Evolutionary conservation across 2,888 invertebrate genomes (phyloP), one percentile per base, ranked within the genome.

Genomic region (Alloplasta piceator): DNA sequence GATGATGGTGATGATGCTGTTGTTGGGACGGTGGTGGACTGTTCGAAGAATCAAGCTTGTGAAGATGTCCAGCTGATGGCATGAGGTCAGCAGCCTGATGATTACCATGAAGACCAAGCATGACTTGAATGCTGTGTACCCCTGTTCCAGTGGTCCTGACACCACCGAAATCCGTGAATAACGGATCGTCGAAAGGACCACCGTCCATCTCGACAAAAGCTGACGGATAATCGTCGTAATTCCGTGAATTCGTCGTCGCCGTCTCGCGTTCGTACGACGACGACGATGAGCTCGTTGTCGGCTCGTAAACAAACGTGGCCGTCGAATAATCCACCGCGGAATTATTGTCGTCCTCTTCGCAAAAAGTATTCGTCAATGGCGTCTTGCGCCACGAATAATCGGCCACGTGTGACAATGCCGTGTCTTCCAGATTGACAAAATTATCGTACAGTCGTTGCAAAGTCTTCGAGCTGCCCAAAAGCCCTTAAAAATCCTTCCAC

Each of bases 121-220:
- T 95, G 82, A 95, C 95, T 91, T 95, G 95, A 84, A 95, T 94
- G 85, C 94, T 94, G 86, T 95, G 94, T 70, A 94, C 94, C 50
- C 94, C 95, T 43, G 92, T 92, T 1, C 93, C 92, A 83, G 92
- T 93, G 7, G 95, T 93, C 26, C 26, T 26, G 26, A 26, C 26
- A 86, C 94, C 94, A 41, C 94, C 92, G 89, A 96, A 97, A 92
- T 97, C 97, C 85, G 94, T 94, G 92, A 97, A 97, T 90, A 96
- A 95, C 88, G 96, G 96, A 90, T 97, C 97, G 91, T 97, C 97
- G 92, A 97, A 94, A 43, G 94, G 94, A 67, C 93, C 93, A 85
- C 93, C 95, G 92, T 96, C 96, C 96, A 97, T 95, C 92, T 92
- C 93, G 39, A 61, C 43, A 73, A 72, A 68, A 43, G 36, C 80